Base-by-base conservation (phyloP, 2,888 invertebrate genomes). In the Phortica okadai region DNA sequence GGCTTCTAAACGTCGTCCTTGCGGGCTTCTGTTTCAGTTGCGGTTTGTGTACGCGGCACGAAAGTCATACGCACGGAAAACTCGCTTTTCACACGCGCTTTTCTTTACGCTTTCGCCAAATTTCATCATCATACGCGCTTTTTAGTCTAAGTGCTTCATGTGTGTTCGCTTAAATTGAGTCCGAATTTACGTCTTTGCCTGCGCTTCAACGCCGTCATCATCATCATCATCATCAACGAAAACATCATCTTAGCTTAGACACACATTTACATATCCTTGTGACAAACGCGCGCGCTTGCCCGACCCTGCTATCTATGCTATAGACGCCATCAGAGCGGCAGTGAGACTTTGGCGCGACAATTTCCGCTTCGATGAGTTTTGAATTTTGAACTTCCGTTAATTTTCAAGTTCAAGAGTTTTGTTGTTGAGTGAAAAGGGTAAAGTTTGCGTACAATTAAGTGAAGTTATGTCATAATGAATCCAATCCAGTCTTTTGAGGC, bases 41-140 rank as follows among this genome's bases (percentile, higher is more conserved):
- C 90, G 89, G 88, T 89, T 90, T 88, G 86, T 82, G 84, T 80
- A 80, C 88, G 84, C 84, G 85, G 81, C 86, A 85, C 81, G 82
- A 82, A 83, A 88, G 87, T 82, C 85, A 82, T 82, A 83, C 80
- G 74, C 78, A 77, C 86, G 86, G 82, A 74, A 58, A 10, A 64
- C 45, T 64, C 59, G 77, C 75, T 77, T 73, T 72, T 80, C 67
- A 56, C 58, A 10, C 56, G 77, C 67, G 73, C 73, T 75, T 66
- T 58, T 73, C 70, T 14, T 70, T 62, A 62, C n/a, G 14, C 66
- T 50, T 76, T 45, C 50, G 62, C 54, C 77, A 33, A 72, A 44
- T 78, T 79, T 69, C 56, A 45, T 21, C 41, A 44, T 74, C 67
- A 45, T 33, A 78, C 78, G 80, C 76, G 76, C 59, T 58, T 56